phyloP scores from a whole-genome alignment of 2,888 invertebrate species.

The Dryocosmus kuriphilus region DNA sequence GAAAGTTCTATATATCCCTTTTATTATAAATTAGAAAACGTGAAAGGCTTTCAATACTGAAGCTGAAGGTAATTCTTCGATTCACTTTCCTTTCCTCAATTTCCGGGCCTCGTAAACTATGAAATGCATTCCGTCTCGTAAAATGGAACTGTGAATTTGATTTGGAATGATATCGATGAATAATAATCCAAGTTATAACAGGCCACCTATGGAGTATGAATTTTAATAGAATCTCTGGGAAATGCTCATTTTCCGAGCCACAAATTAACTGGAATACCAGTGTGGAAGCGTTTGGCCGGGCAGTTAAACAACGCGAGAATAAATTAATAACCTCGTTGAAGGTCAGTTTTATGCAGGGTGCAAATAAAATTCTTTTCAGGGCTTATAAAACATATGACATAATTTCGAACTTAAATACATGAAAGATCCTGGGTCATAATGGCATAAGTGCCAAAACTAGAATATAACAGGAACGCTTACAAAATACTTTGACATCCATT shows the following conservation, averaged over 20 bases:
- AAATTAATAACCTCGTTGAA: not conserved
- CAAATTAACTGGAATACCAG: not conserved
- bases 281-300: not conserved
- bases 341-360: not conserved
- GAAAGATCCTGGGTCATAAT: no score
- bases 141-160: not conserved
- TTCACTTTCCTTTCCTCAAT: slow-evolving; percentile 2
- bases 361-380: not conserved
- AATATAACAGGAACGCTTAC: no score
- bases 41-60: not conserved
- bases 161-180: not conserved
- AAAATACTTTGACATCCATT: no score
- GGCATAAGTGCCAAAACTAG: no score
- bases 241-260: not conserved
- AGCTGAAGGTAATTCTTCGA: not conserved
- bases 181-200: not conserved
- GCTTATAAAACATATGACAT: not conserved
- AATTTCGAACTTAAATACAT: not conserved
- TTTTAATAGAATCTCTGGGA: not conserved
- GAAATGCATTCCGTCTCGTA: not conserved
- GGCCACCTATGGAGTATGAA: not conserved
- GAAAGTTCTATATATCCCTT: not conserved
- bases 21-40: not conserved
- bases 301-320: not conserved
- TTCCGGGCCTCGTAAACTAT: not conserved